Evolutionary conservation across 1,140 invertebrate species (phyloP).

Genomic region (Mizuhopecten yessoensis): DNA sequence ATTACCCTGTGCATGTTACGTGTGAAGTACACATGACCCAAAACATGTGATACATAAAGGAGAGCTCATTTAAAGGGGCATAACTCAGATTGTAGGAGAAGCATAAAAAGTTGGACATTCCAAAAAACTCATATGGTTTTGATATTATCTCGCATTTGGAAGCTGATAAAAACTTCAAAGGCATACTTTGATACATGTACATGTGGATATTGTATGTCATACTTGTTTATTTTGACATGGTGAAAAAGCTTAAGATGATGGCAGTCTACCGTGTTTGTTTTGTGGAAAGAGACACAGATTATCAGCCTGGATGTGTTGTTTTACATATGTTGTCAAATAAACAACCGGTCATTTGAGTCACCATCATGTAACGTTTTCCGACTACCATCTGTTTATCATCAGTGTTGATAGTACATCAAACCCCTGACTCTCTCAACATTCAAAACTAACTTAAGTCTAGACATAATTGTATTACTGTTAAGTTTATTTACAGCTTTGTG

Average conservation of each 20-base stretch:
- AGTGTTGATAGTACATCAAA: neutral
- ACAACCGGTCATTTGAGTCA: neutral
- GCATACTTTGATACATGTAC: neutral
- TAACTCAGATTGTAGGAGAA: neutral
- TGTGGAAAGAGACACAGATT: neutral
- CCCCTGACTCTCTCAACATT: neutral
- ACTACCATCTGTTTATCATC: neutral
- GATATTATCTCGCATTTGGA: slow-evolving; percentile 16
- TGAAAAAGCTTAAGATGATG: neutral
- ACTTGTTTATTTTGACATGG: slow-evolving; percentile 9
- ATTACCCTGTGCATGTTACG: neutral
- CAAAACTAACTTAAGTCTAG: neutral
- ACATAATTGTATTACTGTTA: neutral
- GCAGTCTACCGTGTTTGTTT: neutral
- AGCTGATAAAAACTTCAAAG: slow-evolving; percentile 5
- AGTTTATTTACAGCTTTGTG: neutral
- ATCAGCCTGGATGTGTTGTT: neutral
- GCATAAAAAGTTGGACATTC: neutral
- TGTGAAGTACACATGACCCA: neutral
- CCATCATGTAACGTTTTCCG: neutral
- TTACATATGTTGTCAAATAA: slow-evolving; percentile 7
- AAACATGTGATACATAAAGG: neutral
- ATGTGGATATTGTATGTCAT: neutral
- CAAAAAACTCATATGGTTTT: neutral
- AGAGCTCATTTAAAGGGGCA: neutral